phyloP scores from a whole-genome alignment of 2,797 vertebrate species.

The Manis crassicaudata region DNA sequence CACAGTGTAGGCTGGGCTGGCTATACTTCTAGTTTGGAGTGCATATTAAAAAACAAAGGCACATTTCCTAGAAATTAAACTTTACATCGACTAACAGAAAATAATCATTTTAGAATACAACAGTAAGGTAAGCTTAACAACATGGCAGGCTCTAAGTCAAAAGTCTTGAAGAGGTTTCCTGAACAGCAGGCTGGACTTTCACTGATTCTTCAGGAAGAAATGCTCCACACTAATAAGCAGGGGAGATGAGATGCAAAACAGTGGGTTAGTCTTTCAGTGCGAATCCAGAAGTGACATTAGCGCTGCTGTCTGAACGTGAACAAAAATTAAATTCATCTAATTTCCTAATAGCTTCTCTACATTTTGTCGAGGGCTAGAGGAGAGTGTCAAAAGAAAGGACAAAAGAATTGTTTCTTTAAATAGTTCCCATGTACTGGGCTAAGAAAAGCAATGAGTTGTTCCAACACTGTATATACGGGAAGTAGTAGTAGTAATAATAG shows the following conservation, averaged over 20 bases:
- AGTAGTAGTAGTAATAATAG: accelerated
- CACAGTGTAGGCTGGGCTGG: conserved; percentile 14
- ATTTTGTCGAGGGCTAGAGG: neutral
- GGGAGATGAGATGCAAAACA: neutral
- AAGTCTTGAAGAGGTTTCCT: conserved; percentile 68
- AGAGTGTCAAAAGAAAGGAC: neutral
- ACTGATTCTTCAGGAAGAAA: conserved; percentile 64
- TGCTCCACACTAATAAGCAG: conserved; percentile 70
- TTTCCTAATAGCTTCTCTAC: neutral
- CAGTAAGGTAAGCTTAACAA: conserved; percentile 68
- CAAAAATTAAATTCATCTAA: neutral
- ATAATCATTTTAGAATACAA: conserved; percentile 64
- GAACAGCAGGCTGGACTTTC: conserved; percentile 38
- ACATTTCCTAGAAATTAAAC: conserved; percentile 70
- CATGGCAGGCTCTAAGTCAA: conserved; percentile 63
- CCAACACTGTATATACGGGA: accelerated
- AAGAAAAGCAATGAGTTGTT: neutral
- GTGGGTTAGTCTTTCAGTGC: conserved; percentile 35
- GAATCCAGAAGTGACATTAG: neutral
- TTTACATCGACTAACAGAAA: conserved; percentile 75
- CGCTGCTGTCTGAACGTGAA: neutral
- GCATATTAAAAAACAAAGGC: conserved; percentile 76
- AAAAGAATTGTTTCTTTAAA: neutral
- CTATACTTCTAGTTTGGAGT: conserved; percentile 69
- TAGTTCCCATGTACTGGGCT: neutral